phyloP scores from a whole-genome alignment of 2,888 invertebrate genomes.

The Fragum sueziense region DNA sequence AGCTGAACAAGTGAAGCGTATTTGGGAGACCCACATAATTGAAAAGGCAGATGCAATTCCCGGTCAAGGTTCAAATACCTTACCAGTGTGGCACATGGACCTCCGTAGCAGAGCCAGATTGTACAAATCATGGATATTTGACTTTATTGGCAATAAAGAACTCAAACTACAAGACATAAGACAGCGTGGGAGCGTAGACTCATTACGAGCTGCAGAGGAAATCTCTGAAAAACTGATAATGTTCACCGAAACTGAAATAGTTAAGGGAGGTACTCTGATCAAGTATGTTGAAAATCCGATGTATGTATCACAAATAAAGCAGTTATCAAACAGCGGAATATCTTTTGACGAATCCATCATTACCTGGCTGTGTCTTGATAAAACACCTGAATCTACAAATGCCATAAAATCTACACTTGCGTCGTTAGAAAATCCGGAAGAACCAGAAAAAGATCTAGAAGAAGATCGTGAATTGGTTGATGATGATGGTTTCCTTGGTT shows the following conservation, averaged over 20 bases:
- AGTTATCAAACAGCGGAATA: conserved; percentile 41
- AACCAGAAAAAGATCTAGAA: conserved; percentile 47
- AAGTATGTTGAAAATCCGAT: neutral
- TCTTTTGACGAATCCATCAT: neutral
- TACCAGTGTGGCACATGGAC: conserved; percentile 28
- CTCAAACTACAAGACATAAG: conserved; percentile 2
- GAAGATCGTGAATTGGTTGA: conserved; percentile 50
- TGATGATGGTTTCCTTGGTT: conserved; percentile 30
- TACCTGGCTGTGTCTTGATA: conserved; percentile 45
- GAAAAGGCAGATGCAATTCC: conserved; percentile 28
- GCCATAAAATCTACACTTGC: conserved; percentile 23
- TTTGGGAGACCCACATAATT: conserved; percentile 43
- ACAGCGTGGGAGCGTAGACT: too few relatives aligned
- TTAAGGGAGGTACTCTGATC: neutral
- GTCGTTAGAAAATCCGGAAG: neutral
- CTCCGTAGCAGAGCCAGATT: conserved; percentile 40
- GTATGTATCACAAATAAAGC: conserved; percentile 14
- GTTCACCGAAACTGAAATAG: neutral
- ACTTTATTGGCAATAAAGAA: conserved; percentile 18
- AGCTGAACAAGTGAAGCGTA: neutral
- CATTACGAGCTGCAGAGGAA: neutral
- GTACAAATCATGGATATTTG: conserved; percentile 52
- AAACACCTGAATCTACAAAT: conserved; percentile 5
- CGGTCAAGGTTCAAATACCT: conserved; percentile 5
- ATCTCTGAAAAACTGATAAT: neutral